Evolutionary conservation across 2,888 invertebrate species (phyloP), one percentile per base, ranked within the genome.

Genomic region (Nymphalis polychloros): DNA sequence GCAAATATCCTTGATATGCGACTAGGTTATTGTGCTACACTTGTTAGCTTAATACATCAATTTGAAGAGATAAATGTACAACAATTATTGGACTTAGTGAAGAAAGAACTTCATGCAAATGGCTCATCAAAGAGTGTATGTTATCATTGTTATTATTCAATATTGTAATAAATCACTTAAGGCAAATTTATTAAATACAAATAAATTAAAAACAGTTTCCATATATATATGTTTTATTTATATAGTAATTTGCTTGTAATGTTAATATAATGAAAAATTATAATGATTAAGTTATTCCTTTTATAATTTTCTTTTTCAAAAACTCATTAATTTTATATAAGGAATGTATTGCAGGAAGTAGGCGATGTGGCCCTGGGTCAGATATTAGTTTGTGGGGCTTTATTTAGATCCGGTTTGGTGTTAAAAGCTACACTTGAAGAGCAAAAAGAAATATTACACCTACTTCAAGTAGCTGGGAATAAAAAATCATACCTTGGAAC

Each of bases 301-400:
- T 20, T 59, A n/a, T n/a, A n/a, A n/a, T 41, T n/a, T 19, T 52
- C 10, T 48, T n/a, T 17, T 47, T 10, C 17, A 2, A 31, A 23
- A 23, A 27, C 31, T 48, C 8, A 31, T 63, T 61, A 19, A 53
- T 55, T 19, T 61, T 35, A n/a, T 46, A 46, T 41, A 47, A 41
- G 13, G 3, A 13, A 41, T 46, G 47, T 62, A 35, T 81, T 82
- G 75, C 76, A 96, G 96, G 96, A 96, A 93, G 94, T 95, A 78
- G 95, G 95, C 49, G 96, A 96, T 88, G 93, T 96, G 60, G 93
- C 94, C 47, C 93, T 95, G 27, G 97, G 97, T 0, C 94, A 95
- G 79, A 94, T 97, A 71, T 87, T 97, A 76, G 93, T 94, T 1
- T 95, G 95, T 80, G 95, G 96, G 27, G 95, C 96, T 4, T 80